Evolutionary conservation across 2,797 vertebrate genomes (phyloP).

Genomic region (Pipistrellus pygmaeus): DNA sequence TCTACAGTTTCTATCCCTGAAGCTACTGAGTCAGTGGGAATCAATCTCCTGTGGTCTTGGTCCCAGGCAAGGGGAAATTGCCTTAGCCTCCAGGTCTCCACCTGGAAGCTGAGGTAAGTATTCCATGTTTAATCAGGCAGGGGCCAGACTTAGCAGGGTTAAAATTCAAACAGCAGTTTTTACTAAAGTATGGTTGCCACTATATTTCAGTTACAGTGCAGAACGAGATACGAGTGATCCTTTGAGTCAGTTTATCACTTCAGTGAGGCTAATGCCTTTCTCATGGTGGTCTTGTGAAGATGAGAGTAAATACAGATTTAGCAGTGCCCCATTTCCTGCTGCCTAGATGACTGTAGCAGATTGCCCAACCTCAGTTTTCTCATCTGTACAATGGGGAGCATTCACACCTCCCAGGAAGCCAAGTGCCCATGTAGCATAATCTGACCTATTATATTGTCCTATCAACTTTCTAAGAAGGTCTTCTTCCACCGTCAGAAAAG

Average conservation of each 20-base stretch:
- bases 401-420: background rate
- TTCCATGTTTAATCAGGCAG: no score
- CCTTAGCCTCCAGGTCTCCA: no score
- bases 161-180: no score
- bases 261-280: background rate
- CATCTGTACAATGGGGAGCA: conserved; percentile 1
- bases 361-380: background rate
- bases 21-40: no score
- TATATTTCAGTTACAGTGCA: background rate
- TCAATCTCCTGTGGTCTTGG: no score
- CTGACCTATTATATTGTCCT: background rate
- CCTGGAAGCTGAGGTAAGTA: no score
- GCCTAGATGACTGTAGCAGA: background rate
- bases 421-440: background rate
- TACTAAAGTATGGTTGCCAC: no score
- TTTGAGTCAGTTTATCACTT: background rate
- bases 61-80: no score
- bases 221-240: background rate
- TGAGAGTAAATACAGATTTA: background rate
- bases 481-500: conserved; percentile 6
- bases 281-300: background rate
- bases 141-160: no score
- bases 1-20: no score
- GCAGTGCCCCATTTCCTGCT: background rate
- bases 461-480: background rate